A percentile compares a stretch with the other conserved stretches of the same genome.
phyloP scores from a whole-genome alignment of 2,888 invertebrate species.

The Mystacides longicornis region DNA sequence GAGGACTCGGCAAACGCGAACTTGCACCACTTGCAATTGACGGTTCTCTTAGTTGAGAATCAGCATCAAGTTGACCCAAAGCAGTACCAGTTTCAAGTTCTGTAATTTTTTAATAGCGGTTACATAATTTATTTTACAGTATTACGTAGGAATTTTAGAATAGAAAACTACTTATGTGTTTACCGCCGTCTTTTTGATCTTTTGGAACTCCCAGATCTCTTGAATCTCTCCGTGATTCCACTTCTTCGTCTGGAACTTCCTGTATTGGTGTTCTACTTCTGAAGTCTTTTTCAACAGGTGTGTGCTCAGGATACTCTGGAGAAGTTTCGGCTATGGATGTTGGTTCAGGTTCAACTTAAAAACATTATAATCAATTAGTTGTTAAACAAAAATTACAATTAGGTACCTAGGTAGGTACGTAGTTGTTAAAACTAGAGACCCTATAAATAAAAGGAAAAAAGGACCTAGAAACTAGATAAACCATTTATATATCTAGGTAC shows the following conservation, averaged over 20 bases:
- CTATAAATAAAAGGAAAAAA: too few species aligned
- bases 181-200: slow-evolving; percentile 32
- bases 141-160: too few species aligned
- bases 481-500: too few species aligned
- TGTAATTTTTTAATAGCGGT: background rate
- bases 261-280: slow-evolving; percentile 53
- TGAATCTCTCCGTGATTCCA: slow-evolving; percentile 27
- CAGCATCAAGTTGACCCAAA: slow-evolving; percentile 11
- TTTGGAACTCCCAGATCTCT: slow-evolving; percentile 41
- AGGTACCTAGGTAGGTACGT: too few species aligned
- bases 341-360: too few species aligned
- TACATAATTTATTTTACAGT: too few species aligned
- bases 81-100: background rate
- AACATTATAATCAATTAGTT: too few species aligned
- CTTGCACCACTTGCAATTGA: slow-evolving; percentile 31
- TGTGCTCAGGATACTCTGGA: too few species aligned
- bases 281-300: slow-evolving; percentile 33
- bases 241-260: slow-evolving; percentile 49
- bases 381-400: too few species aligned
- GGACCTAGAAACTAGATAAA: too few species aligned
- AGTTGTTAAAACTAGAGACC: too few species aligned
- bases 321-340: too few species aligned
- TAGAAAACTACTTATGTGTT: background rate
- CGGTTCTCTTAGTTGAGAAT: slow-evolving; percentile 36
- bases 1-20: slow-evolving; percentile 34